Conservation (phyloP, 2,888 invertebrate genomes). For the Eutolmus rufibarbis region DNA sequence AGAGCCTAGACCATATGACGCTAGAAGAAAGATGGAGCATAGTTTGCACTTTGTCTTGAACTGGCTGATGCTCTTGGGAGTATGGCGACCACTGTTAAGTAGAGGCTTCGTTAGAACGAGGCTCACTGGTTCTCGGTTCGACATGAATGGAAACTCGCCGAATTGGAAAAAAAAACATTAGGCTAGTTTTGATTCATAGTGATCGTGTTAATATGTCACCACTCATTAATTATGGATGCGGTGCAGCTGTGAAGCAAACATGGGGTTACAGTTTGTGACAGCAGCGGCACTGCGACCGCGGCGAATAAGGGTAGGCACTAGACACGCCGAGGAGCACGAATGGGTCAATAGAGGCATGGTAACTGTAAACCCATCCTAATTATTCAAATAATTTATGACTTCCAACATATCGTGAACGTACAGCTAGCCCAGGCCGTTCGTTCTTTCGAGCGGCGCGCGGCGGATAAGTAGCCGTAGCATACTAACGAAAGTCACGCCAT, state of each 20-base stretch:
- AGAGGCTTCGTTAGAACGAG: no score
- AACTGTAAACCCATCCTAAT: constrained; percentile 25
- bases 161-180: neutral
- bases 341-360: constrained; percentile 9
- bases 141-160: neutral
- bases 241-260: neutral
- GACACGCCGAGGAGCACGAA: neutral
- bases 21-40: no score
- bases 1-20: no score
- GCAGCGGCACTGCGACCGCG: neutral
- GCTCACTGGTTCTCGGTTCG: neutral
- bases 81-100: no score
- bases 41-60: no score
- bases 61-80: no score
- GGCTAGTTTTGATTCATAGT: neutral
- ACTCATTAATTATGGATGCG: constrained; percentile 35
- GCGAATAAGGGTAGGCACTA: neutral
- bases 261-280: neutral
- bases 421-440: neutral
- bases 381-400: constrained; percentile 13
- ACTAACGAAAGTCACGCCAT: constrained; percentile 11
- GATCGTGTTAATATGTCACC: constrained; percentile 12
- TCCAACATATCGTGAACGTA: neutral
- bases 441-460: neutral
- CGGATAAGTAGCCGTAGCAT: neutral